phyloP scores from a whole-genome alignment of 2,797 vertebrate species.

The Furcifer pardalis region DNA sequence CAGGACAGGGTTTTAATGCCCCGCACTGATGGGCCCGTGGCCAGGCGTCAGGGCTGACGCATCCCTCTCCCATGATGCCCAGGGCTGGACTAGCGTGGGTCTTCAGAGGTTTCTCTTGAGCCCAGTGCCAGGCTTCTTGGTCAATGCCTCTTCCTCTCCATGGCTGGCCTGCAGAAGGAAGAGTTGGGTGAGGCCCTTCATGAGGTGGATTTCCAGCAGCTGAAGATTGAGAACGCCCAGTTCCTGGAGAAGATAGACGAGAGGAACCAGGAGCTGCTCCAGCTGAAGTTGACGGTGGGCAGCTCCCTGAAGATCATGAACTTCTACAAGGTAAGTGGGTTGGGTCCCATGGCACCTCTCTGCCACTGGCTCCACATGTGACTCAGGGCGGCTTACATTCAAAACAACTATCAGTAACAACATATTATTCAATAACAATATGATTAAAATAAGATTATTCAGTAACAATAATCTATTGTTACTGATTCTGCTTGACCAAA shows the following conservation, averaged over 20 bases:
- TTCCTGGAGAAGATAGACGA: conserved; percentile 72
- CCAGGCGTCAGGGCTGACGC: accelerated
- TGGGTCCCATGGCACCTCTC: neutral
- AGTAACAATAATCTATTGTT: too few species aligned
- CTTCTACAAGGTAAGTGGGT: conserved; percentile 74
- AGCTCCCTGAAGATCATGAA: conserved; percentile 74
- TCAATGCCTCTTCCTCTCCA: neutral
- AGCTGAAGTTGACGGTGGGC: conserved; percentile 74
- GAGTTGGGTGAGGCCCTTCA: conserved; percentile 71
- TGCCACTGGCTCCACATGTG: too few species aligned
- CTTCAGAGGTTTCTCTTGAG: neutral
- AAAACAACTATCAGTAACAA: too few species aligned
- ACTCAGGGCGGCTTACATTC: too few species aligned
- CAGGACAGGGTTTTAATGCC: too few species aligned
- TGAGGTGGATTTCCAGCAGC: conserved; percentile 77
- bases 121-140: neutral
- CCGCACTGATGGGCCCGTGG: too few species aligned
- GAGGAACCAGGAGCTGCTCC: conserved; percentile 74
- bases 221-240: conserved; percentile 79
- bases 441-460: too few species aligned
- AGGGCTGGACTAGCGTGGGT: neutral
- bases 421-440: too few species aligned
- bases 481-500: too few species aligned
- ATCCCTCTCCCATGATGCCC: neutral
- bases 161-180: conserved; percentile 73